Percentiles rank a stretch among this genome's conserved stretches.
Evolutionary conservation across 2,797 vertebrate species (phyloP).

Genomic region (Poeciliopsis gracilis): DNA sequence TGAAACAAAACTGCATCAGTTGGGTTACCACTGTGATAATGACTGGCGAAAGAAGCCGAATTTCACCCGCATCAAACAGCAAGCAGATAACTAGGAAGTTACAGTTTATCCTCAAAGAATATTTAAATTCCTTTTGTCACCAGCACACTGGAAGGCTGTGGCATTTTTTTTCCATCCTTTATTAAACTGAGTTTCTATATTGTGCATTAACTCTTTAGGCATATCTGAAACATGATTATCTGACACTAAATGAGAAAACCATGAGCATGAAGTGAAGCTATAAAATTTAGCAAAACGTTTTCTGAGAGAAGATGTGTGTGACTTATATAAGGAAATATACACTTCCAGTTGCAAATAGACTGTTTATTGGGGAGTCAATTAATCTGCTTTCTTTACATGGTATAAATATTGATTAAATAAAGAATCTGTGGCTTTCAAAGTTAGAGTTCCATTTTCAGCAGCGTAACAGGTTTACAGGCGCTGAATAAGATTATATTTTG

Average conservation of each 20-base stretch:
- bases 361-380: background rate
- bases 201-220: background rate
- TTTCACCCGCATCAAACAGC: constrained; percentile 12
- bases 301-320: background rate
- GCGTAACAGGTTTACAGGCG: background rate
- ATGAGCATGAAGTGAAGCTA: background rate
- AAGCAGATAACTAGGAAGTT: constrained; percentile 12
- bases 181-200: background rate
- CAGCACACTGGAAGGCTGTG: constrained; percentile 26
- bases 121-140: constrained; percentile 49
- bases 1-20: background rate
- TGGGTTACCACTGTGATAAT: background rate
- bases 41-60: background rate
- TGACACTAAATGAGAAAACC: background rate
- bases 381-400: background rate
- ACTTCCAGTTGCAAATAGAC: background rate
- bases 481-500: background rate
- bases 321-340: background rate
- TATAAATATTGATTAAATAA: background rate
- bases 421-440: background rate
- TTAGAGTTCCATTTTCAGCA: background rate
- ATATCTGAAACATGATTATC: background rate
- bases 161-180: background rate
- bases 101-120: constrained; percentile 53
- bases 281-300: background rate